These are phyloP conservation scores for Gila orcuttii DNA, from an alignment of 2,113 vertebrate genomes.

Conservation along the genomic window DNA sequence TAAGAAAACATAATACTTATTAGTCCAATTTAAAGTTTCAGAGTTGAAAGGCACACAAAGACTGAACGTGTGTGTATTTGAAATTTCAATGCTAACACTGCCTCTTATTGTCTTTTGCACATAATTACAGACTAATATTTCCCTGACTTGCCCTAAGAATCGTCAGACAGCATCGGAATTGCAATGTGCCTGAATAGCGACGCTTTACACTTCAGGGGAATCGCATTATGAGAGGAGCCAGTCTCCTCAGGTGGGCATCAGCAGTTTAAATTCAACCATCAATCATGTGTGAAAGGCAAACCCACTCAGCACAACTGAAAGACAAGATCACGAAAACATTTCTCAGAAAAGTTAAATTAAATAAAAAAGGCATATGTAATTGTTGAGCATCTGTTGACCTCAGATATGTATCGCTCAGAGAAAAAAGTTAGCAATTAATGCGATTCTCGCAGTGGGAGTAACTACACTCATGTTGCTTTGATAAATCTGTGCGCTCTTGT, in stretches of 20 bases:
- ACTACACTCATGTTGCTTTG: background rate
- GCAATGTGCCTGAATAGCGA: conserved; percentile 27
- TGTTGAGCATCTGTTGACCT: background rate
- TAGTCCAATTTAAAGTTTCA: conserved; percentile 36
- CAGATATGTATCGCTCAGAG: background rate
- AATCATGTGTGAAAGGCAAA: conserved; percentile 52
- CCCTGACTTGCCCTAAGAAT: conserved; percentile 20
- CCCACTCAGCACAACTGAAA: conserved; percentile 48
- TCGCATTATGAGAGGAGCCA: conserved; percentile 36
- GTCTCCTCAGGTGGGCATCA: conserved; percentile 53
- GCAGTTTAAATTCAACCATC: conserved; percentile 52
- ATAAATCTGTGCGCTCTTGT: conserved; percentile 16
- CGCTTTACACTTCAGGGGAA: conserved; percentile 30
- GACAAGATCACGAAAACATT: conserved; percentile 52
- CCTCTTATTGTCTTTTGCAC: conserved; percentile 17
- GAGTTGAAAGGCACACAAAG: conserved; percentile 37
- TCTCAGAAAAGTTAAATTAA: conserved; percentile 34
- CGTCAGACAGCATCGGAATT: conserved; percentile 28
- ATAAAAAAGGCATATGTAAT: background rate
- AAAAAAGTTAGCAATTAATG: conserved; percentile 36
- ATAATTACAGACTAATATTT: conserved; percentile 54
- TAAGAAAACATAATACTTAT: conserved; percentile 35
- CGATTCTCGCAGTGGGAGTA: background rate
- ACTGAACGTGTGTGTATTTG: background rate
- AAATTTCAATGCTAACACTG: conserved; percentile 32